phyloP scores from a whole-genome alignment of 2,888 invertebrate genomes.

The Mesodorylaimus sp. region DNA sequence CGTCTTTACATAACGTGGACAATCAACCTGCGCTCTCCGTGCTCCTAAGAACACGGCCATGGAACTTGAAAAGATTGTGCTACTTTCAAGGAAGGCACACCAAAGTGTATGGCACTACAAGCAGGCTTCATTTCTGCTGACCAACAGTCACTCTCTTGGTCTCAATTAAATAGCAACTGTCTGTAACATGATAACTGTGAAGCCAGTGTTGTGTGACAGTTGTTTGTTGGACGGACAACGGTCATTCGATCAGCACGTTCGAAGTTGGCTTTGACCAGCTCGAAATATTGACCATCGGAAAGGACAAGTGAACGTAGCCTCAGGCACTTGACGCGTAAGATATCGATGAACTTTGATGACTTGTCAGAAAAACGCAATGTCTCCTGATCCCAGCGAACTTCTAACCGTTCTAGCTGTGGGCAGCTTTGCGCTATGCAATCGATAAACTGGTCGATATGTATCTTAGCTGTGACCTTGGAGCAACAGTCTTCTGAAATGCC shows the following conservation, averaged over 20 bases:
- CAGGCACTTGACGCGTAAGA: slow-evolving; percentile 78
- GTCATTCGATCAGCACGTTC: slow-evolving; percentile 90
- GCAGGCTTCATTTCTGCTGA: no score
- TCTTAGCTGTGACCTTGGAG: slow-evolving; percentile 61
- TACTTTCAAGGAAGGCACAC: no score
- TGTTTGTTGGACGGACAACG: slow-evolving; percentile 86
- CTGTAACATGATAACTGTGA: slow-evolving; percentile 78
- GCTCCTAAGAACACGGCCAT: no score
- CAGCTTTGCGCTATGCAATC: slow-evolving; percentile 89
- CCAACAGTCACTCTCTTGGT: no score
- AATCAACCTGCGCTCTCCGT: no score
- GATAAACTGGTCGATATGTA: slow-evolving; percentile 81
- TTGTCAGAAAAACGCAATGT: slow-evolving; percentile 96
- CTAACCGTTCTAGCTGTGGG: slow-evolving; percentile 65
- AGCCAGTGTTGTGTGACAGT: slow-evolving; percentile 80
- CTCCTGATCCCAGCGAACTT: slow-evolving; percentile 94
- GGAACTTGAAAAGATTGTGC: no score
- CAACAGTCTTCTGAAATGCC: slow-evolving; percentile 90
- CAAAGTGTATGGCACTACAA: no score
- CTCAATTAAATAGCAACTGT: slow-evolving; percentile 81
- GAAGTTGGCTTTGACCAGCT: slow-evolving; percentile 96
- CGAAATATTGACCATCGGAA: slow-evolving; percentile 96
- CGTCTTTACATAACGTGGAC: no score
- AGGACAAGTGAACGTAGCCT: slow-evolving; percentile 77
- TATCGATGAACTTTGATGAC: slow-evolving; percentile 96